Evolutionary conservation across 2,113 vertebrate species (phyloP).

Genomic region (Thunnus maccoyii): DNA sequence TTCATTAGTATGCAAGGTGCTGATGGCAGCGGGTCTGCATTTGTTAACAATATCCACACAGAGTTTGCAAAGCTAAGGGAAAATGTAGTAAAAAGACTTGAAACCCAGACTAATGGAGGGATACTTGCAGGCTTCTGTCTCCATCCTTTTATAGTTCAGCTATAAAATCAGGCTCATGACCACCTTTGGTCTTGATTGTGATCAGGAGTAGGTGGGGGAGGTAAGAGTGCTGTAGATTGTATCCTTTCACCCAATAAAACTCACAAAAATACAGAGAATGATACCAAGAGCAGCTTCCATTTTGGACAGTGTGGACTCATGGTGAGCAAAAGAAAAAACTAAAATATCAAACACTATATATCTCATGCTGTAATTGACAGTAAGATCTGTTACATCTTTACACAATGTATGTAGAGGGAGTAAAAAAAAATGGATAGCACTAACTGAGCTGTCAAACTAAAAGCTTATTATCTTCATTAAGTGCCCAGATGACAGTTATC

Average conservation of each 20-base stretch:
- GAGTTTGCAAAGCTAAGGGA: constrained; percentile 20
- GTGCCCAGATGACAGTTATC: constrained; percentile 68
- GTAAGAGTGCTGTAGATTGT: not conserved
- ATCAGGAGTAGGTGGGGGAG: constrained; percentile 11
- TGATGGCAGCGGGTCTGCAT: constrained; percentile 68
- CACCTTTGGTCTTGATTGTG: constrained; percentile 44
- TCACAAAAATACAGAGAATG: not conserved
- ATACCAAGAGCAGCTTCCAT: not conserved
- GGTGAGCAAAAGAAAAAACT: not conserved
- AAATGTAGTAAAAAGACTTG: constrained; percentile 32
- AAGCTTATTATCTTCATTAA: constrained; percentile 73
- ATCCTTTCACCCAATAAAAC: constrained; percentile 21
- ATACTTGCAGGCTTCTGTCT: constrained; percentile 13
- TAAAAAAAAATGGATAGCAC: constrained; percentile 3
- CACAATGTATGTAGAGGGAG: constrained; percentile 22
- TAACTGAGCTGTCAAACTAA: constrained; percentile 70
- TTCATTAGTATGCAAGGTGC: constrained; percentile 69
- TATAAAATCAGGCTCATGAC: constrained; percentile 30
- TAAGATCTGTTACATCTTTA: constrained; percentile 23
- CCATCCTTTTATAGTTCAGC: constrained; percentile 29
- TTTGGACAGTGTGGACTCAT: not conserved
- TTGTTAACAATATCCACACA: constrained; percentile 63
- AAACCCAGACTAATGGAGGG: constrained; percentile 40
- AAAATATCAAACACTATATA: constrained; percentile 15
- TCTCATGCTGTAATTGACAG: constrained; percentile 25